Evolutionary conservation across 2,113 vertebrate genomes (phyloP).

Genomic region (Brachyistius frenatus): DNA sequence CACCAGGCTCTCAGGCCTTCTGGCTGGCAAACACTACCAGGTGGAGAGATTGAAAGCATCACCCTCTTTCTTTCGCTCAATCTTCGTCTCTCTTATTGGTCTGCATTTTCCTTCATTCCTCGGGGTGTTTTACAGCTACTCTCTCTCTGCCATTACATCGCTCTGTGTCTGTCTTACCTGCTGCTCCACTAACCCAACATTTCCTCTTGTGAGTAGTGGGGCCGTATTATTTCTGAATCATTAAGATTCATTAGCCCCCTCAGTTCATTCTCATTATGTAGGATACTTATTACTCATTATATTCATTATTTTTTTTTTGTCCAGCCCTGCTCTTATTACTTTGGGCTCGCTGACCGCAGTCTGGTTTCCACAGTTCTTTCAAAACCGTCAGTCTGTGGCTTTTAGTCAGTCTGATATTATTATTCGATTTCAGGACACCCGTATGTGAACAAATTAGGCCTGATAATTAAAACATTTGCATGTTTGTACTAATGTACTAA

Average conservation of each 20-base stretch:
- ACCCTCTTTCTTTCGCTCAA: background rate
- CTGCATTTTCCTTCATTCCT: background rate
- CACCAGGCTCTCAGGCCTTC: slow-evolving; percentile 28
- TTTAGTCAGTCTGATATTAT: background rate
- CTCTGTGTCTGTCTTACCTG: slow-evolving; percentile 5
- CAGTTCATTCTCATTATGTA: background rate
- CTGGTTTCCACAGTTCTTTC: slow-evolving; percentile 7
- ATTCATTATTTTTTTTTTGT: background rate
- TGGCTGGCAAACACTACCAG: slow-evolving; percentile 30
- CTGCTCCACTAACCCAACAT: background rate
- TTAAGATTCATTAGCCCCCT: slow-evolving; percentile 27
- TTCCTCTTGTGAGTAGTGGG: slow-evolving; percentile 3
- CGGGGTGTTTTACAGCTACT: slow-evolving; percentile 10
- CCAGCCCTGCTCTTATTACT: background rate
- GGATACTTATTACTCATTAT: background rate
- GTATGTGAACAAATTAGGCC: too few relatives aligned
- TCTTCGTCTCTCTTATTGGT: slow-evolving; percentile 1
- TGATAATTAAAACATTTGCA: too few relatives aligned
- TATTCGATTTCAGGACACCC: background rate
- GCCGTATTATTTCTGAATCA: slow-evolving; percentile 2
- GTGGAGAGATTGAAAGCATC: slow-evolving; percentile 27
- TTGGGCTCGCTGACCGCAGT: background rate
- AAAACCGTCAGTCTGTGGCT: background rate
- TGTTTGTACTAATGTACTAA: too few relatives aligned
- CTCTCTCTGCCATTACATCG: background rate